Percentiles rank a stretch among this genome's conserved stretches.
These are phyloP conservation scores for Physeter macrocephalus DNA, from an alignment of 2,113 vertebrate species.

Conservation along the genomic window DNA sequence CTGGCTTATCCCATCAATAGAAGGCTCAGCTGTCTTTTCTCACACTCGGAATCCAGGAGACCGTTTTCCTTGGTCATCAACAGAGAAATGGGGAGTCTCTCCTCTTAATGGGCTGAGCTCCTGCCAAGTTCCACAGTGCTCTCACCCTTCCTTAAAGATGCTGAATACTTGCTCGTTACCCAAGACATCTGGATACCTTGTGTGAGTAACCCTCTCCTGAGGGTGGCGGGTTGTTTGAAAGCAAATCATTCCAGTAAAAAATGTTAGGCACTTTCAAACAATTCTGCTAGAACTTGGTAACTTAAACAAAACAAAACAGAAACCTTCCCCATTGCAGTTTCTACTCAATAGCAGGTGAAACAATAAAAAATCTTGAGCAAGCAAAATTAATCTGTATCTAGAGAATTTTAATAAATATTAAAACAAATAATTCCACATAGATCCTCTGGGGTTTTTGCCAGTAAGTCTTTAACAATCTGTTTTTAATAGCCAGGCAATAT, in stretches of 20 bases:
- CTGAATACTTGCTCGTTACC: slow-evolving; percentile 19
- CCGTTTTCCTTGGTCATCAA: slow-evolving; percentile 48
- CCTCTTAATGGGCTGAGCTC: slow-evolving; percentile 3
- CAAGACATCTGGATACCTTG: slow-evolving; percentile 54
- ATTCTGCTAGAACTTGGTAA: slow-evolving; percentile 57
- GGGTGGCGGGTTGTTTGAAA: slow-evolving; percentile 21
- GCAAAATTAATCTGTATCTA: slow-evolving; percentile 65
- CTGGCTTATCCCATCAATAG: slow-evolving; percentile 32
- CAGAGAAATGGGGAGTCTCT: slow-evolving; percentile 28
- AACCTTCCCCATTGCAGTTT: slow-evolving; percentile 52
- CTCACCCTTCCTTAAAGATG: slow-evolving; percentile 29
- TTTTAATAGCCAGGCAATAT: slow-evolving; percentile 69
- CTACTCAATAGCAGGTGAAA: slow-evolving; percentile 76
- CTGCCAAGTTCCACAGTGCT: slow-evolving; percentile 46
- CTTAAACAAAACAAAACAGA: slow-evolving; percentile 30
- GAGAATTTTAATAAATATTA: slow-evolving; percentile 73
- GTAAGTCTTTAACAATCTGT: slow-evolving; percentile 62
- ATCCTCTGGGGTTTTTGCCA: slow-evolving; percentile 62
- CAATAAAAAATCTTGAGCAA: slow-evolving; percentile 73
- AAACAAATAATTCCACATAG: slow-evolving; percentile 72
- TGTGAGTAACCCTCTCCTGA: slow-evolving; percentile 18
- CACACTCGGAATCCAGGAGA: slow-evolving; percentile 46
- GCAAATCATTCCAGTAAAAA: slow-evolving; percentile 45
- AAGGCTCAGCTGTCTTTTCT: slow-evolving; percentile 53
- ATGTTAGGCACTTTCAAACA: slow-evolving; percentile 50